Conservation (phyloP, 2,888 invertebrate genomes). For the Bellardia bayeri region DNA sequence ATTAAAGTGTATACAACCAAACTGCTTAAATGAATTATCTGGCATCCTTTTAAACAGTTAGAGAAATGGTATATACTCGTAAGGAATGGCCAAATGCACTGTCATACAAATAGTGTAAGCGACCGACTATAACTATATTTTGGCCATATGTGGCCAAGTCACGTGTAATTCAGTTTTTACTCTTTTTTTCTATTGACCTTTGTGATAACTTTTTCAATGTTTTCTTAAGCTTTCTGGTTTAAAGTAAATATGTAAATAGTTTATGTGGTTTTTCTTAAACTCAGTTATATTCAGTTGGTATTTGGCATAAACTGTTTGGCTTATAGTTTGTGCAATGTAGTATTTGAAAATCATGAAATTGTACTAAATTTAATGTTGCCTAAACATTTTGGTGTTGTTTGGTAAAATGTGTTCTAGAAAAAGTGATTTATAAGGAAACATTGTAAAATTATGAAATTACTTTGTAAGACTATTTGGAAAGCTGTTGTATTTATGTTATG, state of each 20-base stretch:
- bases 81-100: neutral
- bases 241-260: slow-evolving; percentile 25
- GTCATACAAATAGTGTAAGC: neutral
- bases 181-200: slow-evolving; percentile 80
- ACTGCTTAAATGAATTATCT: slow-evolving; percentile 17
- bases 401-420: neutral
- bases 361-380: slow-evolving; percentile 49
- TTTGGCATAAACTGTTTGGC: neutral
- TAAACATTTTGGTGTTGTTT: neutral
- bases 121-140: neutral
- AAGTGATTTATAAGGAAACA: neutral
- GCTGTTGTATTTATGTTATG: too few relatives aligned
- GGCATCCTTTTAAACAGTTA: slow-evolving; percentile 43
- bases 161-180: slow-evolving; percentile 78
- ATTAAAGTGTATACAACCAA: neutral
- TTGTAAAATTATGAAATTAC: neutral
- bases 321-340: slow-evolving; percentile 37
- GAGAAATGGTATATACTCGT: neutral
- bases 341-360: slow-evolving; percentile 61
- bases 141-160: slow-evolving; percentile 66
- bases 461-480: neutral
- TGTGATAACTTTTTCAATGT: slow-evolving; percentile 60
- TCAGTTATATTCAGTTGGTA: neutral
- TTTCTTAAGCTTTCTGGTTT: neutral
- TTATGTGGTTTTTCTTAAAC: slow-evolving; percentile 6